These are phyloP conservation scores for Pygmarrhopalites habei DNA, from an alignment of 1,140 invertebrate genomes.

Conservation along the genomic window DNA sequence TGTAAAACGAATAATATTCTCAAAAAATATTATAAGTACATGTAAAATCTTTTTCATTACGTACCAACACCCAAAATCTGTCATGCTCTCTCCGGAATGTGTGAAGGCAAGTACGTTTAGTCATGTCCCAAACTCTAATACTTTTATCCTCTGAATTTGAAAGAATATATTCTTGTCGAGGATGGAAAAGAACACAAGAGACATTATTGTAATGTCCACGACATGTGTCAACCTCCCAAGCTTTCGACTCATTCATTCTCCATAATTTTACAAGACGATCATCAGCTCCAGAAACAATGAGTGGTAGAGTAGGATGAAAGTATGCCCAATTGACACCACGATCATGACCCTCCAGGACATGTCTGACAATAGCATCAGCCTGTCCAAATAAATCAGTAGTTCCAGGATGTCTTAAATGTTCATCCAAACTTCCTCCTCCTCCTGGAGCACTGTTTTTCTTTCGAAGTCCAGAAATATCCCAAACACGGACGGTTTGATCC, in stretches of 20 bases:
- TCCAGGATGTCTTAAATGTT: constrained; percentile 75
- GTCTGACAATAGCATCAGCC: constrained; percentile 95
- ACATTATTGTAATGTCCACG: constrained; percentile 99
- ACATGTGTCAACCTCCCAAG: constrained; percentile 99
- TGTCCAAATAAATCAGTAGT: constrained; percentile 93
- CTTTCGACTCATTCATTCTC: constrained; percentile 98
- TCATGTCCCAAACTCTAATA: constrained; percentile 98
- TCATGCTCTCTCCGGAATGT: constrained; percentile 94
- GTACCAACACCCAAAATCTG: constrained; percentile 93
- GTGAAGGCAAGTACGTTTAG: constrained; percentile 91
- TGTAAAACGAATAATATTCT: no score
- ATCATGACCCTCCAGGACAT: constrained; percentile 95
- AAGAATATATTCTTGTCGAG: constrained; percentile 90
- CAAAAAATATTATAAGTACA: no score
- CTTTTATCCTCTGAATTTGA: constrained; percentile 98
- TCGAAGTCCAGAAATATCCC: constrained; percentile 90
- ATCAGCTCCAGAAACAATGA: constrained; percentile 96
- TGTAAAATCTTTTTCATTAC: no score
- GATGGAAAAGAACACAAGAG: constrained; percentile 95
- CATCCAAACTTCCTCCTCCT: constrained; percentile 71
- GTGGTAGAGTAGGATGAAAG: constrained; percentile 89
- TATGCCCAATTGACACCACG: constrained; percentile 97
- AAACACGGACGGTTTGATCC: constrained; percentile 96
- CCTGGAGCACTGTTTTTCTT: constrained; percentile 98
- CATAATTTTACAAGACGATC: constrained; percentile 96